phyloP scores from a whole-genome alignment of 1,140 invertebrate genomes.

The Trichonephila inaurata region DNA sequence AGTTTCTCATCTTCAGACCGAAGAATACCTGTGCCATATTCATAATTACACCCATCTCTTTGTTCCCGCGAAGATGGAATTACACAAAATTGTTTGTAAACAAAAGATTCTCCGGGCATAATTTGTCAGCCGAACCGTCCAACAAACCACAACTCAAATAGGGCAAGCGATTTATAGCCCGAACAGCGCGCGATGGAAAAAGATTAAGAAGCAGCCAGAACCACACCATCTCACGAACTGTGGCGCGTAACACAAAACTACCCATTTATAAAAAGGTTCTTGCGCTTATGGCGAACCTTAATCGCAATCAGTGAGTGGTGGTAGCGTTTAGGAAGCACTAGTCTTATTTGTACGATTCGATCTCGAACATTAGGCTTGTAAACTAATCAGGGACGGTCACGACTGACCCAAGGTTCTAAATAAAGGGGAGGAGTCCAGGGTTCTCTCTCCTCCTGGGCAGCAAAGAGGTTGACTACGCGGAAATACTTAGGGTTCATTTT shows the following conservation, averaged over 20 bases:
- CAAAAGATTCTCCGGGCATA: constrained; percentile 8
- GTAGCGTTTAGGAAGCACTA: constrained; percentile 52
- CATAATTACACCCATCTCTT: not conserved
- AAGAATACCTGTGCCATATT: not conserved
- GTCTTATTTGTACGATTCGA: constrained; percentile 66
- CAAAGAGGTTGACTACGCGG: constrained; percentile 60
- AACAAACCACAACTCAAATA: constrained; percentile 33
- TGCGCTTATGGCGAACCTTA: not conserved
- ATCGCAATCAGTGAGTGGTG: constrained; percentile 20
- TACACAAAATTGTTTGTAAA: constrained; percentile 39
- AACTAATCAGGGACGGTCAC: constrained; percentile 69
- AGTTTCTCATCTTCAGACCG: not conserved
- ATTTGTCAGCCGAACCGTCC: constrained; percentile 29
- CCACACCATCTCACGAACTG: constrained; percentile 46
- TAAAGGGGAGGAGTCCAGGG: constrained; percentile 39
- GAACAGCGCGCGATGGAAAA: not conserved
- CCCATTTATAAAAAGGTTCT: constrained; percentile 34
- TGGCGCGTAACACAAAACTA: constrained; percentile 48
- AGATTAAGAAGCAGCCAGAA: constrained; percentile 49
- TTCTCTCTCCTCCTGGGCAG: not conserved
- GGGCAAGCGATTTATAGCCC: constrained; percentile 22
- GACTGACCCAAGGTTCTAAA: constrained; percentile 62
- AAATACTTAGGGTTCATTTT: constrained; percentile 66
- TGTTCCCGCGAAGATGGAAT: not conserved
- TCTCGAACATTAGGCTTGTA: constrained; percentile 52